Evolutionary conservation across 2,888 invertebrate species (phyloP).

Genomic region (Netelia inedita): DNA sequence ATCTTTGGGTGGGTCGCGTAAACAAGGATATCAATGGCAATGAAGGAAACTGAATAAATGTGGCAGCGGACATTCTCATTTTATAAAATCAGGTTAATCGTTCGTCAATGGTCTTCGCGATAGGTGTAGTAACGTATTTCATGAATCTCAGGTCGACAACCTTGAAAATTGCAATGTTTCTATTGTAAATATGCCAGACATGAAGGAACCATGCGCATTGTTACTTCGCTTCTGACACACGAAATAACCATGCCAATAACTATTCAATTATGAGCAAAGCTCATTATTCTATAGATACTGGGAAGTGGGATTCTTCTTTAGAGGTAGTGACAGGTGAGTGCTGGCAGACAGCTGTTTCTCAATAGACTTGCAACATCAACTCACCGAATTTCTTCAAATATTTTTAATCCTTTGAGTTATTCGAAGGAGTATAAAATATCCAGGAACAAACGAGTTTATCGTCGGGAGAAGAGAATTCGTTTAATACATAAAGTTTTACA

Average conservation of each 20-base stretch:
- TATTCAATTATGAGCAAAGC: too few species aligned
- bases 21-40: not conserved
- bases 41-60: not conserved
- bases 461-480: not conserved
- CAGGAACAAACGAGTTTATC: not conserved
- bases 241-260: too few species aligned
- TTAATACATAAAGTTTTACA: conserved; percentile 23
- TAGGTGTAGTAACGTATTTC: conserved; percentile 13
- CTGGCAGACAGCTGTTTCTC: conserved; percentile 55
- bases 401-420: not conserved
- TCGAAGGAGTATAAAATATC: conserved; percentile 4
- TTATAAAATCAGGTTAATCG: conserved; percentile 51
- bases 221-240: not conserved
- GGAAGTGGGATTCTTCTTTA: not conserved
- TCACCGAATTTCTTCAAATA: conserved; percentile 28
- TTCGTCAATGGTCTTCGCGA: conserved; percentile 27
- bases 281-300: too few species aligned
- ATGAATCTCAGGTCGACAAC: conserved; percentile 47
- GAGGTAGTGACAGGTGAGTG: conserved; percentile 49
- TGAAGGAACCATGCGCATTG: not conserved
- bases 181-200: conserved; percentile 13
- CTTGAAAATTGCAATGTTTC: conserved; percentile 49
- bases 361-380: conserved; percentile 29
- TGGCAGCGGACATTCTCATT: not conserved
- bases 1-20: not conserved